Conservation (phyloP, 2,888 invertebrate species). For the Mythimna lalbum region DNA sequence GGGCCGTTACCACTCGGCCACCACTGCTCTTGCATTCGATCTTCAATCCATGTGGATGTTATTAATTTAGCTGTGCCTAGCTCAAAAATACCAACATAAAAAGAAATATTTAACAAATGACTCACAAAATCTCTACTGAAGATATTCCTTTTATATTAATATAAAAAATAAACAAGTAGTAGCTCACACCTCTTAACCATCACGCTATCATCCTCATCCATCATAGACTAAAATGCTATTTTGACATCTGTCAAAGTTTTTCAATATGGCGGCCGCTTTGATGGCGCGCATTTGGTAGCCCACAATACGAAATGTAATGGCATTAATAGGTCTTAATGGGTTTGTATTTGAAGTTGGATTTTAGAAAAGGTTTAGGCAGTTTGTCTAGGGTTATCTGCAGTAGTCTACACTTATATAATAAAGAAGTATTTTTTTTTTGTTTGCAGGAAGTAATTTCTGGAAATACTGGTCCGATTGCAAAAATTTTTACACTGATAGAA, state of each 20-base stretch:
- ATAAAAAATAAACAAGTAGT: constrained; percentile 36
- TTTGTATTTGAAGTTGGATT: constrained; percentile 19
- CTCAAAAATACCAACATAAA: background rate
- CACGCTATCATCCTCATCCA: constrained; percentile 57
- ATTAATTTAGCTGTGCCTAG: too few species aligned
- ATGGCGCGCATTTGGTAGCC: constrained; percentile 55
- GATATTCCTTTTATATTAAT: constrained; percentile 1
- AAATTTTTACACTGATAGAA: too few species aligned
- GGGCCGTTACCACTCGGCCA: too few species aligned
- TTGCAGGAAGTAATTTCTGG: too few species aligned
- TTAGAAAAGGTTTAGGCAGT: background rate
- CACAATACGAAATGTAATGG: constrained; percentile 41
- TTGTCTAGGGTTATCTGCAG: too few species aligned
- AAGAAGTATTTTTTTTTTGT: too few species aligned
- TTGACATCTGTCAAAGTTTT: constrained; percentile 88
- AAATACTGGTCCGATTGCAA: too few species aligned
- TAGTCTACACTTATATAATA: too few species aligned
- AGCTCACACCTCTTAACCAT: constrained; percentile 45
- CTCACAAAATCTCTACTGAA: constrained; percentile 20
- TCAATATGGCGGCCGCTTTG: constrained; percentile 60
- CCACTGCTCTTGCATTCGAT: too few species aligned
- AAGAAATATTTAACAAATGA: constrained; percentile 30
- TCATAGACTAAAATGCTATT: constrained; percentile 75
- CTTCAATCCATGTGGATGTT: too few species aligned
- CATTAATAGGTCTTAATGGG: constrained; percentile 46